Evolutionary conservation across 1,140 invertebrate species (phyloP).

Genomic region (Zaprionus lachaisei): DNA sequence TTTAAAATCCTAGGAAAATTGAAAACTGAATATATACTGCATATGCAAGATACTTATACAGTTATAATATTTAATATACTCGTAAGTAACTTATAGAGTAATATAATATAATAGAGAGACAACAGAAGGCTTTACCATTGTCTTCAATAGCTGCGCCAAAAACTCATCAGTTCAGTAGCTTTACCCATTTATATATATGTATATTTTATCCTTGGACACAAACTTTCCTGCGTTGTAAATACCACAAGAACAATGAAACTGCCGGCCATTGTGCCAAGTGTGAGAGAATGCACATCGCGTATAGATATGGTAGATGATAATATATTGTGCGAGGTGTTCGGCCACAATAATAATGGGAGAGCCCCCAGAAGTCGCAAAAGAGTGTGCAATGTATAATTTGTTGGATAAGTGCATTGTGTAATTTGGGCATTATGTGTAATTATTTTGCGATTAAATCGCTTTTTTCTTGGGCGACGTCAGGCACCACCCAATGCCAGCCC

Average conservation of each 20-base stretch:
- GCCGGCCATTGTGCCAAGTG: not conserved
- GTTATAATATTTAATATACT: not conserved
- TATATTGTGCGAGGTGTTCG: not conserved
- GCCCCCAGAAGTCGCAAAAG: not conserved
- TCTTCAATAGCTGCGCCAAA: not conserved
- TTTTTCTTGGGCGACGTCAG: not conserved
- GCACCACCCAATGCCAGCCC: not conserved
- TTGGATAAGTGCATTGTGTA: constrained; percentile 15
- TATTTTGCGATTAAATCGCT: constrained; percentile 23
- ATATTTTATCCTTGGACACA: not conserved
- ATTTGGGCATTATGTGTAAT: constrained; percentile 22
- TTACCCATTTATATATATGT: not conserved
- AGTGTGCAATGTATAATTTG: constrained; percentile 12
- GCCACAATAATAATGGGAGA: not conserved
- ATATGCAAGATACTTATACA: too few species aligned
- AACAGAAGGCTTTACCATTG: not conserved
- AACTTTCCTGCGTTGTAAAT: not conserved
- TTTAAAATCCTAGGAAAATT: too few species aligned
- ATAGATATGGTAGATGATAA: not conserved
- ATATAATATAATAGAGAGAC: not conserved
- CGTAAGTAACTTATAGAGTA: not conserved
- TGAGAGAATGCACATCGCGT: not conserved
- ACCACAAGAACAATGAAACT: not conserved
- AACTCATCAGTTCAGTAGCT: not conserved
- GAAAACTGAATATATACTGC: too few species aligned